A percentile compares a stretch with the other conserved stretches of the same genome.
Evolutionary conservation across 2,888 invertebrate genomes (phyloP).

Genomic region (Plebejus anna): DNA sequence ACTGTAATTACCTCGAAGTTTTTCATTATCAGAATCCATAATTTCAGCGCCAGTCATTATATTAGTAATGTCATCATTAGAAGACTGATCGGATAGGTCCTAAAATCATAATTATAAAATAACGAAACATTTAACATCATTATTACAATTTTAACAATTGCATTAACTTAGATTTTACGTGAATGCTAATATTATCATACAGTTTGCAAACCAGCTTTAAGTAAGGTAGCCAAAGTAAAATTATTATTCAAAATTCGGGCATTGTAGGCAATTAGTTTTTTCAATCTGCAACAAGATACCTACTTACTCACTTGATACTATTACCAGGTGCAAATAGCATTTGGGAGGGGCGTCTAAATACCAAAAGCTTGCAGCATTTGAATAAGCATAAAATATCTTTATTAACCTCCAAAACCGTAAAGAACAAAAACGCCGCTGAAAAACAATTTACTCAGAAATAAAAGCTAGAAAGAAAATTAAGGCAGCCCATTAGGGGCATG

Average conservation of each 20-base stretch:
- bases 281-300: too few relatives aligned
- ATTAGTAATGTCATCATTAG: slow-evolving; percentile 43
- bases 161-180: too few relatives aligned
- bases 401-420: slow-evolving; percentile 30
- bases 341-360: neutral
- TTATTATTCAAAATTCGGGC: too few relatives aligned
- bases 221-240: neutral
- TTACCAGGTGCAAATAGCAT: neutral
- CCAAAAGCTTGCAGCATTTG: neutral
- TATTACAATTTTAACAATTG: neutral
- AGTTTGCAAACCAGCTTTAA: neutral
- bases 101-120: neutral
- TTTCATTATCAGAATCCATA: slow-evolving; percentile 46
- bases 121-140: neutral
- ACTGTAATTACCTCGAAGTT: slow-evolving; percentile 46
- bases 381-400: slow-evolving; percentile 27
- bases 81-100: neutral
- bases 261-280: too few relatives aligned
- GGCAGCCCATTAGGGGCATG: slow-evolving; percentile 25
- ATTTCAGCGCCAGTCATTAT: slow-evolving; percentile 49
- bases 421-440: slow-evolving; percentile 15
- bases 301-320: too few relatives aligned
- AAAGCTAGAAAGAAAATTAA: slow-evolving; percentile 28
- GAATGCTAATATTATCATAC: neutral
- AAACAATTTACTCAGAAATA: slow-evolving; percentile 28